Base-by-base conservation (phyloP, 2,797 vertebrate genomes). In the Enteromius unitaeniatus region DNA sequence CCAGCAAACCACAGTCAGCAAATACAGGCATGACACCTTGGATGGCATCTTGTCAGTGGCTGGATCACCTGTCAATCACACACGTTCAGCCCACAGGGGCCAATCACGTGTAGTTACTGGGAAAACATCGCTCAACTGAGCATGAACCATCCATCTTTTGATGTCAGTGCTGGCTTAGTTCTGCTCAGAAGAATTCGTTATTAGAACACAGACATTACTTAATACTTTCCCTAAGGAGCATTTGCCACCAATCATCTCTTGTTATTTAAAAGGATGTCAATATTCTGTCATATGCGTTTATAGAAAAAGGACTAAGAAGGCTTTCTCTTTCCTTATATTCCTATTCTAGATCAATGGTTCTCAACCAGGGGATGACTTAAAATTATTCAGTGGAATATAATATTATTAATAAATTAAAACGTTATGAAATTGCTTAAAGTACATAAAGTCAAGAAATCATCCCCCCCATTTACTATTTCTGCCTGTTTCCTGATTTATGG, bases 1-100 rank as follows among this genome's bases (percentile, higher is more conserved):
- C 98, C 98, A 99, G 89, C 97, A 99, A 89, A 99, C 96, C 85
- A 99, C 98, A 47, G 98, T 99, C 95, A 99, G 92, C 89, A 99
- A 86, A 68, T 99, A 99, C 17, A 99, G 92, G 91, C 97, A 99
- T 68, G 97, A 99, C 89, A 99, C 97, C 90, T 99, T 99, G 53
- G 98, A 99, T 94, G 97, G 96, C 98, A 99, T 99, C 92, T 81
- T 79, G 78, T 65, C 85, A 83, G 58, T 21, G 74, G 68, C 84
- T 72, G 19, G 70, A 67, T 70, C 67, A 21, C 49, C 82, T 37
- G 84, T 67, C 75, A 79, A 70, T 83, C 78, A 67, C 77, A 81
- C 4, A 47, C 49, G 75, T 55, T 53, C 75, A 74, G 76, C 82
- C 86, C 78, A 47, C 40, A 14, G 2, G 78, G 23, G 79, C 85